Evolutionary conservation across 2,113 vertebrate species (phyloP).

Genomic region (Ranitomeya variabilis): DNA sequence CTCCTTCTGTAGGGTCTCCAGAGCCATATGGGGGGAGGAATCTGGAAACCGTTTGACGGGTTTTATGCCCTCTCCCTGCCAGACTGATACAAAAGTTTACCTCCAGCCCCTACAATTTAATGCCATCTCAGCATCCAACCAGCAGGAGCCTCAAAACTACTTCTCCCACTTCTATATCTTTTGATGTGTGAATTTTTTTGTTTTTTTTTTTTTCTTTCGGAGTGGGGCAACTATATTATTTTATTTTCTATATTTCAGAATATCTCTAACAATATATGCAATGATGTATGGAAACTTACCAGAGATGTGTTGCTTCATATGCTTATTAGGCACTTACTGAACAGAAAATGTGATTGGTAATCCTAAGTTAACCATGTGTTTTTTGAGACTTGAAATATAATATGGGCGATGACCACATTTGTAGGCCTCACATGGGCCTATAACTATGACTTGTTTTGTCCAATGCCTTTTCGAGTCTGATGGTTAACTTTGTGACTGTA

Average conservation of each 20-base stretch:
- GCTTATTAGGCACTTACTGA: not conserved
- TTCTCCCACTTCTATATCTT: slow-evolving; percentile 8
- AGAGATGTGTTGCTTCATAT: not conserved
- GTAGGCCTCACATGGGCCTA: not conserved
- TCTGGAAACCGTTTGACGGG: slow-evolving; percentile 37
- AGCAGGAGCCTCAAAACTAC: slow-evolving; percentile 23
- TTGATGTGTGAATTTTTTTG: slow-evolving; percentile 51
- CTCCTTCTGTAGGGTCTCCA: slow-evolving; percentile 39
- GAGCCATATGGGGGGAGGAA: slow-evolving; percentile 46
- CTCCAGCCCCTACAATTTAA: slow-evolving; percentile 48
- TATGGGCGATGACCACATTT: not conserved
- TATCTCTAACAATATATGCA: slow-evolving; percentile 18
- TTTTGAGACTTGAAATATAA: slow-evolving; percentile 6
- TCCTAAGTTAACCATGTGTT: slow-evolving; percentile 3
- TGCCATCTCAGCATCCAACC: slow-evolving; percentile 31
- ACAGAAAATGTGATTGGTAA: not conserved
- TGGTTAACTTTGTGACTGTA: not conserved
- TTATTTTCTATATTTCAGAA: not conserved
- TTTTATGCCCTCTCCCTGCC: slow-evolving; percentile 41
- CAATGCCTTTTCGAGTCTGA: not conserved
- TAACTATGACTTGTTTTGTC: not conserved
- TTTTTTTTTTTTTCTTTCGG: not conserved
- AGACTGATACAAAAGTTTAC: slow-evolving; percentile 56
- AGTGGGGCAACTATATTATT: slow-evolving; percentile 18
- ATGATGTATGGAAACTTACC: slow-evolving; percentile 25